Percentiles rank a stretch among this genome's conserved stretches.
These are phyloP conservation scores for Cyanoliseus patagonus DNA, from an alignment of 2,113 vertebrate species.

Conservation along the genomic window DNA sequence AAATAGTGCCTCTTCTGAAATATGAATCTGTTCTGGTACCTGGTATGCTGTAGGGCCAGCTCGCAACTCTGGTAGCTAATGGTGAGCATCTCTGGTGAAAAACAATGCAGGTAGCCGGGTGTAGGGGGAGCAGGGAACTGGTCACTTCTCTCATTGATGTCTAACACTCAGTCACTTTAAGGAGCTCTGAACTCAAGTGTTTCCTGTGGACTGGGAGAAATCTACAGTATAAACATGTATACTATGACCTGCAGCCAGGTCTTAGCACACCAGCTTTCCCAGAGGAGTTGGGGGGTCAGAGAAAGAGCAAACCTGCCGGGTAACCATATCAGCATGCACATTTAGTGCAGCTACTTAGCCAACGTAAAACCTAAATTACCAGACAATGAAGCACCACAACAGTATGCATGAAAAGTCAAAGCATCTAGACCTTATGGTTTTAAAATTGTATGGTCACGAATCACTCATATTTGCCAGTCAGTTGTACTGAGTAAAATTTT, in stretches of 20 bases:
- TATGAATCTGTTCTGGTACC: background rate
- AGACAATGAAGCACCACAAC: background rate
- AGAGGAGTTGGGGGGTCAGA: background rate
- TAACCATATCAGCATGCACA: fast-evolving
- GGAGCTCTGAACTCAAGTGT: background rate
- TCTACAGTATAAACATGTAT: background rate
- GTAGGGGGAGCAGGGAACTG: fast-evolving
- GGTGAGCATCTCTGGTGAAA: background rate
- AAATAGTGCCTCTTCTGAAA: background rate
- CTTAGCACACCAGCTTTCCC: background rate
- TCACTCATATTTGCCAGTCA: background rate
- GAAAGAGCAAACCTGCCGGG: background rate
- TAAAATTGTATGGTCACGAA: background rate
- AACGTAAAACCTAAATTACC: background rate
- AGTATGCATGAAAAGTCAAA: background rate
- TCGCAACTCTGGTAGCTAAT: background rate
- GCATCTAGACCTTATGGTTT: background rate
- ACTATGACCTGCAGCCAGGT: background rate
- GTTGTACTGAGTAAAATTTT: background rate
- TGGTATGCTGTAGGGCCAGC: background rate
- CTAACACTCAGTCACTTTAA: background rate
- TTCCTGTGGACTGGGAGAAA: background rate
- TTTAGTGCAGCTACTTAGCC: background rate
- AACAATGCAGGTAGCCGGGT: background rate
- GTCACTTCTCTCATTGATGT: background rate